Conservation (phyloP, 2,797 vertebrate species). For the Microcaecilia unicolor region DNA sequence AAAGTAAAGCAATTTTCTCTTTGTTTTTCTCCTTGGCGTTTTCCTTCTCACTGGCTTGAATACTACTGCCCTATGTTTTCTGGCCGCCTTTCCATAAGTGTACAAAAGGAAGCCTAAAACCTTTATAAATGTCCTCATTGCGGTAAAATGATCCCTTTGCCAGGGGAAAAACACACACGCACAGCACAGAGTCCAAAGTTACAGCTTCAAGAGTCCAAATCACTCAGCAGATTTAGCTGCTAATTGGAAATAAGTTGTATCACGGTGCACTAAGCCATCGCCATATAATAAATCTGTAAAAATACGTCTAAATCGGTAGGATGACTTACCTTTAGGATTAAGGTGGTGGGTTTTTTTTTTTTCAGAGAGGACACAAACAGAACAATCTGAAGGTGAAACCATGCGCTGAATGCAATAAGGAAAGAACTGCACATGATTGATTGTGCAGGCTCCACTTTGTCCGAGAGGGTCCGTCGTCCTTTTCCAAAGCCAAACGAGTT, state of each 20-base stretch:
- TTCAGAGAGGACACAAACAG: conserved; percentile 41
- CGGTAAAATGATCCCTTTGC: background rate
- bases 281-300: background rate
- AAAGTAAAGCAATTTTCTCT: conserved; percentile 43
- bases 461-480: conserved; percentile 38
- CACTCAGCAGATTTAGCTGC: conserved; percentile 9
- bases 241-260: background rate
- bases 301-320: no score
- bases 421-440: conserved; percentile 73
- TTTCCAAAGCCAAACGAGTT: background rate
- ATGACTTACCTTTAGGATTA: conserved; percentile 29
- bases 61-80: background rate
- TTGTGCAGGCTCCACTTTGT: conserved; percentile 63
- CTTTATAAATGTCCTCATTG: conserved; percentile 3
- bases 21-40: no score
- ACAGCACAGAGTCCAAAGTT: conserved; percentile 35
- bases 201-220: conserved; percentile 24
- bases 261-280: background rate
- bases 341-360: conserved; percentile 7
- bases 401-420: conserved; percentile 66
- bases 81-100: conserved; percentile 25
- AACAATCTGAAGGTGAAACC: conserved; percentile 71
- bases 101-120: conserved; percentile 18
- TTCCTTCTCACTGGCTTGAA: no score
- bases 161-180: background rate